Base-by-base conservation (phyloP, 2,888 invertebrate genomes). In the Agrotis clavis region DNA sequence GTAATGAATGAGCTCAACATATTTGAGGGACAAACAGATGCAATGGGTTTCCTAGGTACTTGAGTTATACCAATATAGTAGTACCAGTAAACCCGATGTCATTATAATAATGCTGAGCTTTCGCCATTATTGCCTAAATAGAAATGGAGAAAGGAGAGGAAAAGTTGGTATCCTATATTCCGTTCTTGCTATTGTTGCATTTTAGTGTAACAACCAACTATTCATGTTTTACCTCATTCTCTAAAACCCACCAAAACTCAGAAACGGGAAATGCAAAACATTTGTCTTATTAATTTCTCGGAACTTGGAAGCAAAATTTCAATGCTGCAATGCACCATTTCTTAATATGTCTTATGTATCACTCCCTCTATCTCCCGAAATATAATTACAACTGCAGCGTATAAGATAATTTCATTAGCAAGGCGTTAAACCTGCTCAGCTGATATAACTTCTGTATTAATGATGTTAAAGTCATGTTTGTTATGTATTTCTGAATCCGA, bases 361-460 rank as follows among this genome's bases (percentile, higher is more conserved):
- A 54, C 64, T 75, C 60, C 67, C 56, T 57, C 25, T 64, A 60
- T 82, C 76, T 75, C 62, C 70, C 76, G 41, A 79, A 86, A 88
- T 79, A 71, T 81, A 78, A 87, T 87, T 85, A 86, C 68, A 70
- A 82, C 75, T 84, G 87, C 88, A 83, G 71, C 77, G 77, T 79
- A 77, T 85, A 79, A 86, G 81, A 83, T 89, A 86, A 87, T 81
- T 77, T 84, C 66, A 85, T 87, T 85, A 85, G 65, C 72, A 72
- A 75, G 69, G 63, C 67, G n/a, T 57, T 61, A 67, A 69, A 71
- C 18, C 21, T 60, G 70, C 47, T 73, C 47, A 79, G 63, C 48
- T 71, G 57, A 81, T 70, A 71, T 71, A 76, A 59, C 41, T 30
- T 14, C 30, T 83, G 51, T 76, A 11, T 13, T 48, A 61, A 79